Evolutionary conservation across 2,797 vertebrate genomes (phyloP).

Genomic region (Gymnoscopelus microlampas): DNA sequence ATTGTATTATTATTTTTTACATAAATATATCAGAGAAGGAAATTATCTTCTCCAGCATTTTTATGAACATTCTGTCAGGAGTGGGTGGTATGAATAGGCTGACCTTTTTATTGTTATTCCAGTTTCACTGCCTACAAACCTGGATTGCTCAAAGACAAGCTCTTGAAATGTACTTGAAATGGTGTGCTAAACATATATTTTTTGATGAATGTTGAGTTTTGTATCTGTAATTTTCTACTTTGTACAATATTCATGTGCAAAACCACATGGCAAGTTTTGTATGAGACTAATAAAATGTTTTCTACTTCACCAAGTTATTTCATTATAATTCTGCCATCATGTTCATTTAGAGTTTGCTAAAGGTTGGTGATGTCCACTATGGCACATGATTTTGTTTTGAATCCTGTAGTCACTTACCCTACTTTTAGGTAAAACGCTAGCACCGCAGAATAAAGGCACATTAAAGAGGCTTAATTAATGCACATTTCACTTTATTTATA

Average conservation of each 20-base stretch:
- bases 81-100: conserved; percentile 41
- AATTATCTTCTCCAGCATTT: background rate
- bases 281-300: too few relatives aligned
- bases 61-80: conserved; percentile 23
- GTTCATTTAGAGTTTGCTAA: too few relatives aligned
- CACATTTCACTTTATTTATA: too few relatives aligned
- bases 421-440: too few relatives aligned
- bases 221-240: background rate
- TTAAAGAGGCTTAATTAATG: too few relatives aligned
- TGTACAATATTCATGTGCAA: background rate
- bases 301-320: too few relatives aligned
- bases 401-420: too few relatives aligned
- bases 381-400: too few relatives aligned
- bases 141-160: conserved; percentile 51
- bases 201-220: background rate
- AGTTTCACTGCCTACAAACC: conserved; percentile 68
- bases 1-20: background rate
- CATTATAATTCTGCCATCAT: too few relatives aligned
- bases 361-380: too few relatives aligned
- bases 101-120: conserved; percentile 68
- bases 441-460: too few relatives aligned
- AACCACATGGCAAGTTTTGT: too few relatives aligned
- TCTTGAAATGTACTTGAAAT: conserved; percentile 18
- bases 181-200: background rate
- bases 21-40: background rate